phyloP scores from a whole-genome alignment of 2,888 invertebrate species.

The Protophormia terraenovae region DNA sequence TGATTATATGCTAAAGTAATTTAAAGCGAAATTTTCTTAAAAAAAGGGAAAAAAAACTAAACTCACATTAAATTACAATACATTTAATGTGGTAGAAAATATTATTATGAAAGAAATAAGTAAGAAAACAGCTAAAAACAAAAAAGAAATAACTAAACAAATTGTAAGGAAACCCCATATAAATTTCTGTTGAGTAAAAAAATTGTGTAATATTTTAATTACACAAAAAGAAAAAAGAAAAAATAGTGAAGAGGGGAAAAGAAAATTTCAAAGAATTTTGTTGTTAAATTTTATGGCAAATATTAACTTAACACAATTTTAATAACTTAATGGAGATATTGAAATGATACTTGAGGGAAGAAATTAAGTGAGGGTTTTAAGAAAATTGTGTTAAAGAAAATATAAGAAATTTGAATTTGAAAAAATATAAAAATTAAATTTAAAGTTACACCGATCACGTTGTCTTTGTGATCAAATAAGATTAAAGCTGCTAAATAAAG shows the following conservation, averaged over 20 bases:
- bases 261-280: neutral
- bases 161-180: neutral
- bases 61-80: constrained; percentile 33
- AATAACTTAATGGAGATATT: neutral
- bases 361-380: too few relatives aligned
- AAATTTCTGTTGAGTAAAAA: neutral
- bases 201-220: constrained; percentile 25
- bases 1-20: constrained; percentile 23
- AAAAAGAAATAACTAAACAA: neutral
- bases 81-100: constrained; percentile 10
- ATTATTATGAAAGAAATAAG: neutral
- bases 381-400: too few relatives aligned
- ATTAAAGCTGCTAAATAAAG: too few relatives aligned
- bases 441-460: too few relatives aligned
- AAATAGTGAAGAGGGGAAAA: neutral
- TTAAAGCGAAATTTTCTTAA: constrained; percentile 39
- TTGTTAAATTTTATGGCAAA: neutral
- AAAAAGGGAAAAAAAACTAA: neutral
- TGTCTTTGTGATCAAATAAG: too few relatives aligned
- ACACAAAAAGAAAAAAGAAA: neutral
- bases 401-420: too few relatives aligned
- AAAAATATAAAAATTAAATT: too few relatives aligned
- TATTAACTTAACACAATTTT: neutral
- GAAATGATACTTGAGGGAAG: neutral
- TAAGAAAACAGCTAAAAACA: neutral